Base-by-base conservation (phyloP, 2,888 invertebrate species). In the Teinopalpus imperialis region DNA sequence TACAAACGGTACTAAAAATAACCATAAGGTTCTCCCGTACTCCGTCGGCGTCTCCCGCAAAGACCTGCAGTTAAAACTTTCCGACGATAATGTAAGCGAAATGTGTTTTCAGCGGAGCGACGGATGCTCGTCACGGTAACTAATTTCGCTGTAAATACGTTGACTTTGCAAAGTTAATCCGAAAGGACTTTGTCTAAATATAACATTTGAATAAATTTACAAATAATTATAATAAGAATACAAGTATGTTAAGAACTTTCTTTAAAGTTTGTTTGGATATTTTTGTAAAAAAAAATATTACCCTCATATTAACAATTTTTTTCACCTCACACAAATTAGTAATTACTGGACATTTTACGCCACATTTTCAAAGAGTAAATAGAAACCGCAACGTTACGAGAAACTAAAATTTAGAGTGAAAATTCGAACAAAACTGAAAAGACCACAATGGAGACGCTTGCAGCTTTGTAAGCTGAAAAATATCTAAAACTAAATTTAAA, bases 1-100 rank as follows among this genome's bases (percentile, higher is more conserved):
- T 12, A 31, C 4, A 31, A 31, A 8, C 31, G 9, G 31, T 12
- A 20, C 12, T 13, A n/a, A n/a, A n/a, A n/a, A n/a, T 5, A 30
- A 16, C 13, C 6, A 2, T 13, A 13, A 30, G 13, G 14, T 13
- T n/a, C 14, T 30, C 16, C 30, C 16, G 16, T 7, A 14, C 3
- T 7, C 14, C 7, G 10, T 12, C 20, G 34, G 20, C 21, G 10
- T 12, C 4, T 6, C 12, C 18, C 21, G 18, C 10, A 21, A 34
- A 6, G 32, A 32, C 32, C 14, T 32, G 20, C 32, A 32, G 32
- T 32, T 32, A 13, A 21, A 34, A 34, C 21, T 34, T 34, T 12
- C 9, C 34, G 10, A 21, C 21, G 34, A 34, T 34, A 21, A 34
- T 34, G 34, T 34, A 21, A 34, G 34, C 12, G 34, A 21, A 20